phyloP scores from a whole-genome alignment of 2,113 vertebrate species.

The Loxodonta africana region DNA sequence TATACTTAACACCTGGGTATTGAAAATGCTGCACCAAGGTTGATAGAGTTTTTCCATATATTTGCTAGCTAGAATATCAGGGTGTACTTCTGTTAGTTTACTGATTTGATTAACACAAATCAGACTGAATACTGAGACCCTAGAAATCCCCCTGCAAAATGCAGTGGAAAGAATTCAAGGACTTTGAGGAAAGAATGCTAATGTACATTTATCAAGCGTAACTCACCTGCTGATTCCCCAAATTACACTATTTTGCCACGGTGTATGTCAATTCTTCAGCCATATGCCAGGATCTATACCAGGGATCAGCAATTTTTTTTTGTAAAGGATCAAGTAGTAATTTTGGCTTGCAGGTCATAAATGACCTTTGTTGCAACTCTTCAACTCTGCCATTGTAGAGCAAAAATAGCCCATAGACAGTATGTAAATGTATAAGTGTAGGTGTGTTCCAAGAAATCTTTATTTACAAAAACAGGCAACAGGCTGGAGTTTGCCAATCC shows the following conservation, averaged over 20 bases:
- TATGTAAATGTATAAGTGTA: background rate
- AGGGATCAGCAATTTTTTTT: background rate
- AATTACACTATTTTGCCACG: background rate
- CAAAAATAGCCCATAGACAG: background rate
- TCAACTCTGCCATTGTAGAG: background rate
- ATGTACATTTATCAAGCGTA: background rate
- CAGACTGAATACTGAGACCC: background rate
- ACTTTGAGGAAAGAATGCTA: background rate
- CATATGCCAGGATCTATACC: background rate
- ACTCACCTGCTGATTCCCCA: background rate
- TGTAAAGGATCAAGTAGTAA: background rate
- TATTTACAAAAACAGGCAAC: constrained; percentile 6
- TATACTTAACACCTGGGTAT: background rate
- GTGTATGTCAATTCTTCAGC: background rate
- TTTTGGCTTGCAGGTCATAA: background rate
- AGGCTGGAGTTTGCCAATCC: constrained; percentile 42
- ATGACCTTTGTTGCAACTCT: background rate
- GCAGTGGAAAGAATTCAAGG: background rate
- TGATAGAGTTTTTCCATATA: background rate
- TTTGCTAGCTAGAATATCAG: background rate
- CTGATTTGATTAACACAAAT: background rate
- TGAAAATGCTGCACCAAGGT: background rate
- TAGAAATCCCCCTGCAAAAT: background rate
- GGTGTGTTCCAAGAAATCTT: background rate
- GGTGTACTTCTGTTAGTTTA: background rate